Percentiles rank a stretch among this genome's conserved stretches.
Conservation (phyloP, 2,113 vertebrate species). For the Atractosteus spatula region DNA sequence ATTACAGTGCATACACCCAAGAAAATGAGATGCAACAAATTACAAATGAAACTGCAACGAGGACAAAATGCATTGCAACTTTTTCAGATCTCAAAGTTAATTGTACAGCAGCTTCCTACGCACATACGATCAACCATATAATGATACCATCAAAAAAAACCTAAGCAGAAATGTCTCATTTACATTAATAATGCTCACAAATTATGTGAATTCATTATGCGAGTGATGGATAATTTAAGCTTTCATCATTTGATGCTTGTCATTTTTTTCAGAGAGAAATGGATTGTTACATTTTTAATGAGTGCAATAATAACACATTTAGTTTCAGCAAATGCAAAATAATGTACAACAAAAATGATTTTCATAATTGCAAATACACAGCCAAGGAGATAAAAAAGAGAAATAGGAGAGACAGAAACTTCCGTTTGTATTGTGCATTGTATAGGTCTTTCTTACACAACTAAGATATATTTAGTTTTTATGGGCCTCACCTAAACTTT, state of each 20-base stretch:
- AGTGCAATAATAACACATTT: conserved; percentile 85
- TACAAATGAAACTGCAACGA: conserved; percentile 82
- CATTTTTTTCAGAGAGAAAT: conserved; percentile 85
- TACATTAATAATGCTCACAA: conserved; percentile 87
- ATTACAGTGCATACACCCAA: conserved; percentile 82
- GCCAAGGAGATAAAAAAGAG: conserved; percentile 65
- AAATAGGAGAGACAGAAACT: conserved; percentile 55
- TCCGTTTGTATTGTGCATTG: conserved; percentile 62
- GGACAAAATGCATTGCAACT: conserved; percentile 74
- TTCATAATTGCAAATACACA: conserved; percentile 56
- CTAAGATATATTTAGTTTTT: conserved; percentile 33
- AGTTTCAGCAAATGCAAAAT: conserved; percentile 82
- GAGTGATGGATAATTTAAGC: conserved; percentile 92
- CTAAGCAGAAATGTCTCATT: conserved; percentile 84
- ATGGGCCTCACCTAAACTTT: background rate
- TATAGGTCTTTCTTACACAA: conserved; percentile 63
- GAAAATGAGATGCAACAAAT: conserved; percentile 86
- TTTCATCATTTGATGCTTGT: conserved; percentile 93
- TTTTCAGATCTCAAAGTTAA: conserved; percentile 85
- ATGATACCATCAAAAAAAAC: conserved; percentile 83
- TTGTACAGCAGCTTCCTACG: conserved; percentile 89
- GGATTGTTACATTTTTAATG: conserved; percentile 96
- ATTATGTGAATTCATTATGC: conserved; percentile 86
- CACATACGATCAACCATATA: conserved; percentile 86
- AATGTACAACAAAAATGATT: conserved; percentile 79